These are phyloP conservation scores for Drymodes brunneopygia DNA, from an alignment of 2,113 vertebrate species.

Conservation along the genomic window DNA sequence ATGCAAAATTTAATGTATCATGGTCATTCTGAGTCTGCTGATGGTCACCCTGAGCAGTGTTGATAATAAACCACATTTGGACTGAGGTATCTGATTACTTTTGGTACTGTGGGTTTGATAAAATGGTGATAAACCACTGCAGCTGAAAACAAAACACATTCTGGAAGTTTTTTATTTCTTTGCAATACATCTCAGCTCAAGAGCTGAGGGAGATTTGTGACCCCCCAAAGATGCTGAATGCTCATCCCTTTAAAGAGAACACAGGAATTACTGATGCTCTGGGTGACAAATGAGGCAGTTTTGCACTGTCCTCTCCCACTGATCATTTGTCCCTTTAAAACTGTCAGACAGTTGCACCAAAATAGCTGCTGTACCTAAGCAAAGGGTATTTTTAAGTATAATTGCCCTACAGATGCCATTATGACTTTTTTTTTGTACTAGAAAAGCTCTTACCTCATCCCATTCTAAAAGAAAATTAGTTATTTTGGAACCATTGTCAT, in stretches of 20 bases:
- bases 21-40: fast-evolving
- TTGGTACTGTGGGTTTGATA: background rate
- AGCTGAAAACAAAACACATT: background rate
- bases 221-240: background rate
- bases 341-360: background rate
- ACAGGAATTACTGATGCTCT: background rate
- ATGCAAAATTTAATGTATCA: background rate
- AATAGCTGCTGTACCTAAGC: background rate
- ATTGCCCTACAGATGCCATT: conserved; percentile 17
- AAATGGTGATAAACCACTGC: background rate
- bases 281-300: background rate
- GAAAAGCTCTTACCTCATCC: conserved; percentile 76
- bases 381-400: conserved; percentile 34
- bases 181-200: background rate
- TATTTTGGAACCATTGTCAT: conserved; percentile 81
- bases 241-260: background rate
- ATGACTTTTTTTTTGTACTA: background rate
- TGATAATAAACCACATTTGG: background rate
- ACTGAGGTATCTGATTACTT: background rate
- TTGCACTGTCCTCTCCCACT: background rate
- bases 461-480: conserved; percentile 79
- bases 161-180: background rate
- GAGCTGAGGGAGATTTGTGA: background rate
- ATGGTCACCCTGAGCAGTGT: background rate
- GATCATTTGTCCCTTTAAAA: background rate